Conservation (phyloP, 1,140 invertebrate genomes). For the Tetramorium alpestre region DNA sequence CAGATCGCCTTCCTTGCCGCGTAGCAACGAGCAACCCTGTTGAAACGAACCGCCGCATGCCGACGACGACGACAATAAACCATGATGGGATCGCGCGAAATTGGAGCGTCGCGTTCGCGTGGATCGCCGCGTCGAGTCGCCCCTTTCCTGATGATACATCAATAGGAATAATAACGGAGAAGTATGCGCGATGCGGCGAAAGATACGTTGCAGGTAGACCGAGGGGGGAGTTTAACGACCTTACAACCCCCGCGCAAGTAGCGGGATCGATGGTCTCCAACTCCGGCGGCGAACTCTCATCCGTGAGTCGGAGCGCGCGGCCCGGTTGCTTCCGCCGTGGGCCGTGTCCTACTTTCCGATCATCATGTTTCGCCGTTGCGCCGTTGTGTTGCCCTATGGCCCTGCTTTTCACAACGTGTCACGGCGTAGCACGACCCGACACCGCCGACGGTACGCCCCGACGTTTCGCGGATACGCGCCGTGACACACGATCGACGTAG, state of each 20-base stretch:
- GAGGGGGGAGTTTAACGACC: slow-evolving; percentile 74
- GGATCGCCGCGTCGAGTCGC: slow-evolving; percentile 35
- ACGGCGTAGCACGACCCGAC: slow-evolving; percentile 5
- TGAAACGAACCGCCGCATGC: neutral
- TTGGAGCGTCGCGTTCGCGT: slow-evolving; percentile 67
- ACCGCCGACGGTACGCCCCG: neutral
- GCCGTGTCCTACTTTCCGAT: slow-evolving; percentile 74
- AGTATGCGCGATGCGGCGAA: slow-evolving; percentile 60
- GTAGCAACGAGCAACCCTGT: neutral
- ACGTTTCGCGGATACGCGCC: slow-evolving; percentile 19
- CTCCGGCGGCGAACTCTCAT: slow-evolving; percentile 64
- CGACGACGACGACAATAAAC: neutral
- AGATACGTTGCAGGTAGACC: slow-evolving; percentile 59
- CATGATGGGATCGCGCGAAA: slow-evolving; percentile 48
- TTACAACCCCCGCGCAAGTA: slow-evolving; percentile 67
- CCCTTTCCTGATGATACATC: slow-evolving; percentile 50
- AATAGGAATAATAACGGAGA: slow-evolving; percentile 72
- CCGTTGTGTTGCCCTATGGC: slow-evolving; percentile 1
- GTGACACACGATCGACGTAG: slow-evolving; percentile 25
- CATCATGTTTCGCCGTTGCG: slow-evolving; percentile 54
- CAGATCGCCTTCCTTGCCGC: slow-evolving; percentile 5
- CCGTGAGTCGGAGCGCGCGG: slow-evolving; percentile 30
- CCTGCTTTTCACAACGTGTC: slow-evolving; percentile 44
- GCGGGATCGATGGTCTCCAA: slow-evolving; percentile 73
- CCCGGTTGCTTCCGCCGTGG: slow-evolving; percentile 47